These are phyloP conservation scores for Bovichtus variegatus DNA, from an alignment of 2,797 vertebrate genomes.

Conservation along the genomic window DNA sequence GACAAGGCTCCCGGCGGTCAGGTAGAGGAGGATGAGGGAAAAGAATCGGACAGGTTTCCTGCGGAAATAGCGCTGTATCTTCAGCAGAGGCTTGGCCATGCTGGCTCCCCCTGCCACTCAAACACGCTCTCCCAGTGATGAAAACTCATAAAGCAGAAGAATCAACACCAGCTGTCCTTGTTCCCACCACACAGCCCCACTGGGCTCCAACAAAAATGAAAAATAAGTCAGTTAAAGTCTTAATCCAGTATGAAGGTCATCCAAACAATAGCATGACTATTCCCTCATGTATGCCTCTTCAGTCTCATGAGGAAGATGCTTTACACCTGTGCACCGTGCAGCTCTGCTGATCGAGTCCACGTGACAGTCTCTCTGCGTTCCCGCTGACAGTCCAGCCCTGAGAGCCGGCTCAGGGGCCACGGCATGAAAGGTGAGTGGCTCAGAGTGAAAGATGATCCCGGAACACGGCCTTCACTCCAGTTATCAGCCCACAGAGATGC, in stretches of 20 bases:
- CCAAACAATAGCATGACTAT: constrained; percentile 56
- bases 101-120: constrained; percentile 75
- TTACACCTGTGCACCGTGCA: constrained; percentile 23
- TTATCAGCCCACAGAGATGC: constrained; percentile 73
- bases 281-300: constrained; percentile 32
- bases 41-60: constrained; percentile 94
- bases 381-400: constrained; percentile 57
- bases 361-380: constrained; percentile 56
- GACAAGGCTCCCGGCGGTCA: constrained; percentile 94
- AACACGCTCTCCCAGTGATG: constrained; percentile 51
- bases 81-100: constrained; percentile 95
- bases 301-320: constrained; percentile 53
- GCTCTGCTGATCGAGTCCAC: constrained; percentile 32
- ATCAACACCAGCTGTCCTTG: constrained; percentile 34
- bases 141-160: constrained; percentile 78
- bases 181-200: constrained; percentile 16
- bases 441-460: constrained; percentile 82
- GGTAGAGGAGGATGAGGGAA: constrained; percentile 94
- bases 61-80: constrained; percentile 94
- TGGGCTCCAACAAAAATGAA: constrained; percentile 20
- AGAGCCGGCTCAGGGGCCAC: constrained; percentile 67
- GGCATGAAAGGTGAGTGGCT: constrained; percentile 78
- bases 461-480: constrained; percentile 65
- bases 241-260: constrained; percentile 56
- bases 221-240: constrained; percentile 35